Evolutionary conservation across 1,140 invertebrate genomes (phyloP), one percentile per base, ranked within the genome.

Genomic region (Heliconius nattereri): DNA sequence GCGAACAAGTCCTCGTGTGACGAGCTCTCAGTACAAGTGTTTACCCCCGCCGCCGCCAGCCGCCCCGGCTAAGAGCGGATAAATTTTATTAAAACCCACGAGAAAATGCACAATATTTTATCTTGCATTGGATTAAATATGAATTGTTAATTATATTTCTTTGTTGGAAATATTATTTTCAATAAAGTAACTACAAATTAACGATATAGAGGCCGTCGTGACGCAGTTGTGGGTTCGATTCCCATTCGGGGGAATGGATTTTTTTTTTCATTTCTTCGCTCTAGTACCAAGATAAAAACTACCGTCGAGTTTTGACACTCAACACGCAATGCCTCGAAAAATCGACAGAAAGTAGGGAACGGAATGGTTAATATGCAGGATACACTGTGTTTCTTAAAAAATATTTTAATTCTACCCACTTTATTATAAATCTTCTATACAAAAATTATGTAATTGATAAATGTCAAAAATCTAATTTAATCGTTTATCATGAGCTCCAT

Each of bases 1-100:
- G 72, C 73, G 70, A 78, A 78, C 73, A 78, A 81, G 80, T 76
- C 73, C 80, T 81, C 66, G 80, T 76, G 66, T 37, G 71, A 40
- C 72, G 76, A 81, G 76, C 80, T 76, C 76, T 78, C 54, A 40
- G 23, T 37, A 57, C 20, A 71, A 81, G 80, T 81, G 76, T 81
- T 81, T 81, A 57, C 70, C 60, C 74, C 74, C n/a, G n/a, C n/a
- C n/a, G n/a, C n/a, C n/a, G n/a, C n/a, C 74, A 52, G 35, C 74
- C 71, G 23, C 74, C 74, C 75, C 35, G 79, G 70, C 60, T 79
- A 79, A 76, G 75, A 76, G 70, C 70, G 29, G 74, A 72, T 76
- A 76, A 80, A 80, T 66, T 75, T 75, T 80, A 75, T 52, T 80
- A 71, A 75, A 79, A 72, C 71, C 40, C 52, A 78, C 29, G 70